Evolutionary conservation across 1,140 invertebrate genomes (phyloP), one percentile per base, ranked within the genome.

Genomic region (Drosophila sucinea): DNA sequence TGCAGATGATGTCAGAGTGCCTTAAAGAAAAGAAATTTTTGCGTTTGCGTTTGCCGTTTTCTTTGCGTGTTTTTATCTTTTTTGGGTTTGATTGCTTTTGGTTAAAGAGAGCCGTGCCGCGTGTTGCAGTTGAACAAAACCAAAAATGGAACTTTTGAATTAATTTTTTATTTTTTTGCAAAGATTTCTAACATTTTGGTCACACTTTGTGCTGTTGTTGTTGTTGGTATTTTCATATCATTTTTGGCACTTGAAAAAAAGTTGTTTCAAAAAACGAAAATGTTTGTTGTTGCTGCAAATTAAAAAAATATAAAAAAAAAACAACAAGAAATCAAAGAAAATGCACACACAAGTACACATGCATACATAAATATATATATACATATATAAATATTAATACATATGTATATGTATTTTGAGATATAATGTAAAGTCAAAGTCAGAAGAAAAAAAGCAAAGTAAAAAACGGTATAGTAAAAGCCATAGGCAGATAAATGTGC

Each of bases 1-100:
- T 62, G 74, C 78, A 86, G 82, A 86, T 86, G 82, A 86, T 86
- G 82, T 86, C 82, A 86, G 82, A 86, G 68, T 77, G 78, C 66
- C 70, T 84, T 79, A 47, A 63, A 82, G 74, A 73, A 72, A 72
- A 67, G 51, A 63, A 70, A 56, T 76, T 69, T 64, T 67, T 29
- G 29, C 40, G 60, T 38, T 71, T 56, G 67, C 35, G 54, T 35
- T 57, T 70, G 54, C 25, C 44, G 56, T 56, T 54, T 54, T 65
- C 57, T 54, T 68, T 51, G 51, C n/a, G 27, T 61, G 40, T 30
- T 65, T 61, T 51, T 27, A 41, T 38, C 55, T 29, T 41, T 78
- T 65, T 79, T 68, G 67, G 27, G 6, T 70, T 76, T 77, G 69
- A 44, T 66, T 65, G 44, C 44, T 72, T 78, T 44, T 57, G 58